phyloP scores from a whole-genome alignment of 2,113 vertebrate species.

The Lates calcarifer region DNA sequence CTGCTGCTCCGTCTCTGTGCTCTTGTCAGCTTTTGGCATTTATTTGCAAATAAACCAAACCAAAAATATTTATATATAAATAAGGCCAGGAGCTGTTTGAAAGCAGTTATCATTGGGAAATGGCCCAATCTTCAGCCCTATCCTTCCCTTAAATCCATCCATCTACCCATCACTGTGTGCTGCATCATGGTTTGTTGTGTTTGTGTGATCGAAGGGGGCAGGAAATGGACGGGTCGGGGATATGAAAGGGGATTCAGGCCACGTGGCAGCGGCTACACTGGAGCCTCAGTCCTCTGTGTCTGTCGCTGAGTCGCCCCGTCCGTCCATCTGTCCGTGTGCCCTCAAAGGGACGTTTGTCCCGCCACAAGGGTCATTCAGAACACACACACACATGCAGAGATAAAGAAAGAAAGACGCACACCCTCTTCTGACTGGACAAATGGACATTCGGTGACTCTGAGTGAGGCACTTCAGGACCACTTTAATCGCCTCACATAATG shows the following conservation, averaged over 20 bases:
- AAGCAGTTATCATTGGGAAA: background rate
- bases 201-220: constrained; percentile 36
- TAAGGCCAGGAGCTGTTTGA: constrained; percentile 40
- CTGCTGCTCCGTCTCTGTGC: constrained; percentile 37
- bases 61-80: constrained; percentile 42
- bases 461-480: constrained; percentile 52
- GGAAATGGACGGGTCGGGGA: constrained; percentile 59
- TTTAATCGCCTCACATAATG: constrained; percentile 21
- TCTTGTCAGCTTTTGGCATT: constrained; percentile 62
- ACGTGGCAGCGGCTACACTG: constrained; percentile 70
- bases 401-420: constrained; percentile 17
- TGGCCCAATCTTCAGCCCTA: background rate
- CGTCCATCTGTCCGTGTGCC: constrained; percentile 60
- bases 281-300: constrained; percentile 75
- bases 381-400: constrained; percentile 26
- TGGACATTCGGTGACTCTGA: constrained; percentile 56
- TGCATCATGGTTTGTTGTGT: constrained; percentile 50
- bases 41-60: constrained; percentile 49
- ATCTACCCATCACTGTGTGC: constrained; percentile 26
- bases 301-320: constrained; percentile 66
- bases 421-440: constrained; percentile 62
- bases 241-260: constrained; percentile 72
- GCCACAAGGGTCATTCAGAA: constrained; percentile 56
- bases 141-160: constrained; percentile 14
- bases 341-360: constrained; percentile 76